Evolutionary conservation across 2,113 vertebrate genomes (phyloP).

Genomic region (Acanthochromis polyacanthus): DNA sequence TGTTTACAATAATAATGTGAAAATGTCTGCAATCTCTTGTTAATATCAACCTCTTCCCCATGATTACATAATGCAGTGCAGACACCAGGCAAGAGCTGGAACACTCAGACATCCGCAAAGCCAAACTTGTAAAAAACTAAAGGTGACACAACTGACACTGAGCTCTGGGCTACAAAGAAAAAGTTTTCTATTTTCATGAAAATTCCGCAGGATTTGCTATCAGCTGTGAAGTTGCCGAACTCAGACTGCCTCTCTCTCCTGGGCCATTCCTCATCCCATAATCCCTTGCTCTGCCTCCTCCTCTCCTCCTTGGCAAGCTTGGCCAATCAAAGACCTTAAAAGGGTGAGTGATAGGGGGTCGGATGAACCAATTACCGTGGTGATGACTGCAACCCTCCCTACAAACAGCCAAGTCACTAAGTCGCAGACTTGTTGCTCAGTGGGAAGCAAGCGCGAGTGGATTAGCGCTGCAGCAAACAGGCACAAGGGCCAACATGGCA

Average conservation of each 20-base stretch:
- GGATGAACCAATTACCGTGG: slow-evolving; percentile 73
- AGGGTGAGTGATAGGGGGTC: slow-evolving; percentile 51
- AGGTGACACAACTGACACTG: slow-evolving; percentile 18
- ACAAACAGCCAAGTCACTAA: slow-evolving; percentile 75
- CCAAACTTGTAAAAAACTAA: neutral
- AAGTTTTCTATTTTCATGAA: slow-evolving; percentile 49
- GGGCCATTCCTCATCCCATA: slow-evolving; percentile 75
- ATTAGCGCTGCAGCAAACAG: slow-evolving; percentile 75
- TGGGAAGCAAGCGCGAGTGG: slow-evolving; percentile 63
- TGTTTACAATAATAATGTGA: neutral
- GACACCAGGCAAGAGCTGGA: neutral
- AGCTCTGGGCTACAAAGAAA: slow-evolving; percentile 23
- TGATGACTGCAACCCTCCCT: slow-evolving; percentile 54
- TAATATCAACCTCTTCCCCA: neutral
- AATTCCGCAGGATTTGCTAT: slow-evolving; percentile 71
- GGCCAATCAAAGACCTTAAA: slow-evolving; percentile 71
- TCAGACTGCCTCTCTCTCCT: slow-evolving; percentile 59
- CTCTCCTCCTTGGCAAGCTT: slow-evolving; percentile 41
- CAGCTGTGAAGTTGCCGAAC: slow-evolving; percentile 71
- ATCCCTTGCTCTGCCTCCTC: slow-evolving; percentile 70
- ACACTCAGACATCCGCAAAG: neutral
- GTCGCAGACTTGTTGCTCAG: slow-evolving; percentile 76
- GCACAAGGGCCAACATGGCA: slow-evolving; percentile 59
- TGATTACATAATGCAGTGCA: neutral
- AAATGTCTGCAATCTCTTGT: neutral